These are phyloP conservation scores for Brachystomella parvula DNA, from an alignment of 1,140 invertebrate species.

Conservation along the genomic window DNA sequence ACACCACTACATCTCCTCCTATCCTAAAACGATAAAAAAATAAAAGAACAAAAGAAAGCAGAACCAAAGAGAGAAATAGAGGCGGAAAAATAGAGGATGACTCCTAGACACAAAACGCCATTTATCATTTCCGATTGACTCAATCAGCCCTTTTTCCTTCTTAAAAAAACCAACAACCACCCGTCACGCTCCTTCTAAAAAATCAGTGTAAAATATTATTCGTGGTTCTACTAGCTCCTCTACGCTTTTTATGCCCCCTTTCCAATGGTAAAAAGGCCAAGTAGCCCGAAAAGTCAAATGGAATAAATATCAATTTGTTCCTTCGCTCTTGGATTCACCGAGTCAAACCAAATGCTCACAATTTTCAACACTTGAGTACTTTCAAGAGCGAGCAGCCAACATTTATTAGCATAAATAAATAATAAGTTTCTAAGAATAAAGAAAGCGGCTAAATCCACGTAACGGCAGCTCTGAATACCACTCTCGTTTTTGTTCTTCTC, in stretches of 20 bases:
- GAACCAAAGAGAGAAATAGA: background rate
- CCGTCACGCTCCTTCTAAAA: background rate
- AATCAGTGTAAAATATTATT: conserved; percentile 7
- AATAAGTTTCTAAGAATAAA: background rate
- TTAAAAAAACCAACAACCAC: background rate
- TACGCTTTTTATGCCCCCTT: background rate
- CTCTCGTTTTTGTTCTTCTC: too few relatives aligned
- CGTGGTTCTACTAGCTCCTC: background rate
- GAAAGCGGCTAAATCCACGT: background rate
- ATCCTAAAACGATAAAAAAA: too few relatives aligned
- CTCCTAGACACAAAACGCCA: conserved; percentile 5
- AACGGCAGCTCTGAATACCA: background rate
- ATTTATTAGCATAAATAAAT: background rate
- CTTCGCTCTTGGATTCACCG: background rate
- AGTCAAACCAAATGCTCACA: background rate
- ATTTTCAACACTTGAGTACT: background rate
- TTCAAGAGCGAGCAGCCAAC: background rate
- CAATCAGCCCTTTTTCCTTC: background rate
- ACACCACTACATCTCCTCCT: too few relatives aligned
- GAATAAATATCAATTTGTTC: conserved; percentile 13
- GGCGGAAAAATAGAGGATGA: background rate
- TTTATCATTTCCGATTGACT: conserved; percentile 10
- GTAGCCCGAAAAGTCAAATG: background rate
- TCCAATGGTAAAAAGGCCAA: background rate
- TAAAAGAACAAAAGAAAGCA: too few relatives aligned